Base-by-base conservation (phyloP, 2,113 vertebrate genomes). In the Myrmecophaga tridactyla region DNA sequence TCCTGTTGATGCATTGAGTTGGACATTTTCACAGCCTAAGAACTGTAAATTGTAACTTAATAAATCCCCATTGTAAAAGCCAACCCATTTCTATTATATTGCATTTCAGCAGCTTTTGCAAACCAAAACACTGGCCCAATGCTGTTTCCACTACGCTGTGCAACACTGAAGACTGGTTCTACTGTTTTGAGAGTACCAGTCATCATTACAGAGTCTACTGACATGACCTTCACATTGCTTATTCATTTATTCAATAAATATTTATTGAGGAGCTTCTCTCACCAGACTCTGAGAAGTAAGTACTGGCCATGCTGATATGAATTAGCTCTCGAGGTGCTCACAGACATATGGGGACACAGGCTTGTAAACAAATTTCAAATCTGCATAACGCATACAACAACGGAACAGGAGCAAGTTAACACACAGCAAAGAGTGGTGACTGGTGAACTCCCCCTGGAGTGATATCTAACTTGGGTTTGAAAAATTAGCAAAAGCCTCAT, bases 221-320 rank as follows among this genome's bases (percentile, higher is more conserved):
- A 51, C 1, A 34, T 90, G 56, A 90, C 72, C 14, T 51, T 15
- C 17, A 56, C 34, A 56, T 94, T 84, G 86, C 36, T 78, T 43
- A 89, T 94, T 92, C 72, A 91, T 96, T 90, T 84, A 95, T 90
- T 95, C 82, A 69, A 76, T 58, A 93, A 77, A 87, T 86, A 92
- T 65, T 89, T 83, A 84, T 56, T 77, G 87, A 96, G 53, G 46
- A 83, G 65, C 36, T 93, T 87, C 90, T 87, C 56, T 67, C 72
- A 76, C 31, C 51, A 76, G 58, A 69, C 14, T 91, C 53, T 53
- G 18, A 51, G 34, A 51, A 51, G 39, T 89, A 87, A 87, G 53
- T 84, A 31, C 65, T 67, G 70, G 39, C 12, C 63, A 87, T 63
- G 46, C 23, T 93, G 27, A 56, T 29, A 84, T 72, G 65, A 94